These are phyloP conservation scores for Drosophila acutilabella DNA, from an alignment of 2,888 invertebrate genomes.

Conservation along the genomic window DNA sequence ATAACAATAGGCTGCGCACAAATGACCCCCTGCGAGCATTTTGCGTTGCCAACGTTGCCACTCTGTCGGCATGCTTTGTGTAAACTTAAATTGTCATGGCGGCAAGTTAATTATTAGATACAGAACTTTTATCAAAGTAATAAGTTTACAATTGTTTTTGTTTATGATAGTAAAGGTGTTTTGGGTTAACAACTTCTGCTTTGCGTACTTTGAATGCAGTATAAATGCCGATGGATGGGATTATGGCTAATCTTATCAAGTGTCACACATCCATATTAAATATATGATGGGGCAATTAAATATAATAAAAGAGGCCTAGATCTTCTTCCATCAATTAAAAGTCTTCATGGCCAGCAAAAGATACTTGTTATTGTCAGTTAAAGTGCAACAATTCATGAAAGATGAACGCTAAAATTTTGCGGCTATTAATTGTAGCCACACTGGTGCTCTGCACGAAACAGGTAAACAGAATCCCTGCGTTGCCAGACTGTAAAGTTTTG, in stretches of 20 bases:
- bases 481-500: conserved; percentile 1
- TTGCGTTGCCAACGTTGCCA: conserved; percentile 16
- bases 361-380: conserved; percentile 23
- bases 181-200: not conserved
- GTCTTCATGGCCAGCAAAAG: conserved; percentile 17
- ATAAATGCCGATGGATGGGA: not conserved
- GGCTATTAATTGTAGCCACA: conserved; percentile 12
- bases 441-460: conserved; percentile 20
- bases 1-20: conserved; percentile 12
- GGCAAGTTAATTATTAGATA: too few relatives aligned
- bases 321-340: conserved; percentile 1
- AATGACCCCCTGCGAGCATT: not conserved
- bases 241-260: conserved; percentile 4
- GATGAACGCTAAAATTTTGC: conserved; percentile 24
- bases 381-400: conserved; percentile 5
- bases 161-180: too few relatives aligned
- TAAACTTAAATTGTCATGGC: not conserved
- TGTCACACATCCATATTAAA: conserved; percentile 7
- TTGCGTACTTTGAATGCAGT: not conserved
- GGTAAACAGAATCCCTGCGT: conserved; percentile 22
- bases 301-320: not conserved
- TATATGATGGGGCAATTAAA: not conserved
- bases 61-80: not conserved
- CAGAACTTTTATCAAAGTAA: too few relatives aligned
- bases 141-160: too few relatives aligned